A percentile compares a stretch with the other conserved stretches of the same genome.
These are phyloP conservation scores for Lamellibrachia satsuma DNA, from an alignment of 2,888 invertebrate genomes.

Conservation along the genomic window DNA sequence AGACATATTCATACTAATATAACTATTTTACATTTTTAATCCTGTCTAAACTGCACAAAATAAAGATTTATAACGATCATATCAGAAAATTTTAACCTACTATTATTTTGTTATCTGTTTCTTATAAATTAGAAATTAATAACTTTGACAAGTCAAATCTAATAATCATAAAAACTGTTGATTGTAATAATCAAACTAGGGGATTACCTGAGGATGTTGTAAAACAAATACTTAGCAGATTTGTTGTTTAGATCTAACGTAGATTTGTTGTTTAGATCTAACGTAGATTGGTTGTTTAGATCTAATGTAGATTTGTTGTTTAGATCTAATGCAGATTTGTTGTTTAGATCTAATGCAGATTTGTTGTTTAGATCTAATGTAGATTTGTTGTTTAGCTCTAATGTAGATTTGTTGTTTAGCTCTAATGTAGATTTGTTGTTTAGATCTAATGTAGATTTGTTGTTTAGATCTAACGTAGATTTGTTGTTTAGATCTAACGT, in stretches of 20 bases:
- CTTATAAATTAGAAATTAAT: too few species aligned
- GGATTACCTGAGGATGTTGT: too few species aligned
- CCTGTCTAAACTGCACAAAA: too few species aligned
- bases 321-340: not conserved
- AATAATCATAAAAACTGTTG: too few species aligned
- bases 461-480: not conserved
- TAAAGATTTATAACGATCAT: too few species aligned
- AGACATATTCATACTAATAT: not conserved
- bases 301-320: not conserved
- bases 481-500: not conserved
- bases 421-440: not conserved
- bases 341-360: not conserved
- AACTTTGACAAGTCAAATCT: too few species aligned
- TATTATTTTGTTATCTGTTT: too few species aligned
- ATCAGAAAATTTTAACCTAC: too few species aligned
- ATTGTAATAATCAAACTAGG: too few species aligned
- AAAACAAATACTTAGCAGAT: too few species aligned
- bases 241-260: not conserved
- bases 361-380: not conserved
- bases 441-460: not conserved
- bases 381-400: not conserved
- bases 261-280: not conserved
- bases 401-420: not conserved
- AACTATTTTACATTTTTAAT: not conserved
- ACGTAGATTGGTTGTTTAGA: not conserved